A percentile compares a stretch with the other conserved stretches of the same genome.
Conservation (phyloP, 2,113 vertebrate species). For the Acanthochromis polyacanthus region DNA sequence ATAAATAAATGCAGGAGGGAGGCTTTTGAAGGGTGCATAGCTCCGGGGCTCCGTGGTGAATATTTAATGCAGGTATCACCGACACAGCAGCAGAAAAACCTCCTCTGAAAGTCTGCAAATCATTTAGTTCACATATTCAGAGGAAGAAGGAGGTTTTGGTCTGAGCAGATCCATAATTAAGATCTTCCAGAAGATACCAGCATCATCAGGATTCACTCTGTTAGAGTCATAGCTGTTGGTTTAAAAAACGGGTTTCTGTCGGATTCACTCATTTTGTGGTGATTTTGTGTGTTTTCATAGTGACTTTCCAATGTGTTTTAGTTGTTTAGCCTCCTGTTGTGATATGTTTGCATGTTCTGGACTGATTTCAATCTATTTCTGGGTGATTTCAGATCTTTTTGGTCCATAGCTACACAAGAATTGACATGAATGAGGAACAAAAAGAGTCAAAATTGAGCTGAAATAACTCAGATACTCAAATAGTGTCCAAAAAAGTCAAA, state of each 20-base stretch:
- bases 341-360: too few species aligned
- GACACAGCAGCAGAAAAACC: conserved; percentile 40
- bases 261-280: too few species aligned
- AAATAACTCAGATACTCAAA: too few species aligned
- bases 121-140: conserved; percentile 12
- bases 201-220: too few species aligned
- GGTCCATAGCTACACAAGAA: too few species aligned
- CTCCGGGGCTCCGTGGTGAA: conserved; percentile 70
- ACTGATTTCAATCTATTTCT: too few species aligned
- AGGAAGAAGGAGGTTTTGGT: conserved; percentile 18
- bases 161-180: conserved; percentile 38
- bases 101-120: conserved; percentile 54
- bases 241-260: too few species aligned
- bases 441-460: too few species aligned
- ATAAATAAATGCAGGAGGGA: conserved; percentile 77
- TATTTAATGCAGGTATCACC: conserved; percentile 79
- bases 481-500: too few species aligned
- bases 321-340: not conserved
- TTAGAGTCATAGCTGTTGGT: too few species aligned
- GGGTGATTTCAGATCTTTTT: too few species aligned
- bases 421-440: too few species aligned
- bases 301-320: conserved; percentile 4
- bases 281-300: not conserved
- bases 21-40: conserved; percentile 75
- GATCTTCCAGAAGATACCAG: conserved; percentile 6